Evolutionary conservation across 2,888 invertebrate genomes (phyloP), one percentile per base, ranked within the genome.

Genomic region (Encarsia formosa): DNA sequence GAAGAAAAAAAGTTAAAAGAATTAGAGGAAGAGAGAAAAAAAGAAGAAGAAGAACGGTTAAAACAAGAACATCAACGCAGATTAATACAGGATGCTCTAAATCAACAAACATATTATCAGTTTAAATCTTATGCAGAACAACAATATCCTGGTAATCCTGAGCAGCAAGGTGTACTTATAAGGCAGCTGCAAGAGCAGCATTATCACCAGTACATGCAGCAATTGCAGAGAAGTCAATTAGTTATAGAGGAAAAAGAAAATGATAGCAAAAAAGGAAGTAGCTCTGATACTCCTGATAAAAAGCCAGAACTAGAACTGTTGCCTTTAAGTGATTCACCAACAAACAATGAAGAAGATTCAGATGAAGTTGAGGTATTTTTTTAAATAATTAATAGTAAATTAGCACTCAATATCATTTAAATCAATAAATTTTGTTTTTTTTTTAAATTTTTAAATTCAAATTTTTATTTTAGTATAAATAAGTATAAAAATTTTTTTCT

Each of bases 161-260:
- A 89, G 63, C 87, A 97, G 79, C 99, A 99, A 80, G 94, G 91
- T 0, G 83, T 91, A 35, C 79, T 99, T 22, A 92, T 99, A 52
- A 81, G 88, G 49, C 97, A 98, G 70, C 77, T 99, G 39, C 99
- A 99, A 76, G 97, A 97, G 64, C 96, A 99, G 68, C 99, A 99
- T 75, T 99, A 96, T 73, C 93, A 96, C 70, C 97, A 98, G 69
- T 99, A 99, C 74, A 95, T 99, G 85, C 92, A 96, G 65, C 98
- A 98, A 73, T 77, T 97, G 32, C 86, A 83, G 0, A 77, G 79
- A 29, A 73, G 68, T 49, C 68, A 70, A 38, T 50, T 81, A 13
- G 58, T 65, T 4, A 61, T 67, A 48, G 69, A 71, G 5, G 72
- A 73, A 32, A 69, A 71, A 44, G 63, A 63, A 8, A 58, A 56